Percentiles rank a stretch among this genome's conserved stretches.
Conservation (phyloP, 2,888 invertebrate species). For the Catocala nupta region DNA sequence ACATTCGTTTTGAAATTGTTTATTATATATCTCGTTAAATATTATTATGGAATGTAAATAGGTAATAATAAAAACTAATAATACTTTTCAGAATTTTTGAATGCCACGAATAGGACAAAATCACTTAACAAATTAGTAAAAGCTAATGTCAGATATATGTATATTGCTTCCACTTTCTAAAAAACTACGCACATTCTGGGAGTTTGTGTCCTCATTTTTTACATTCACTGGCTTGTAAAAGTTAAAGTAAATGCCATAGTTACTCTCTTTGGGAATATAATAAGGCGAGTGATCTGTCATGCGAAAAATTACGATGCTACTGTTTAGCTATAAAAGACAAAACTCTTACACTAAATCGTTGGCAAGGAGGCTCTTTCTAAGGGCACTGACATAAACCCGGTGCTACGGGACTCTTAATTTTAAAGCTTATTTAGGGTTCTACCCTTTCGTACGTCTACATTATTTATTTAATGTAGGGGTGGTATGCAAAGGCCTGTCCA, state of each 20-base stretch:
- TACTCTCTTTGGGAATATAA: slow-evolving; percentile 29
- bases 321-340: slow-evolving; percentile 56
- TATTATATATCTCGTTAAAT: too few relatives aligned
- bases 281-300: slow-evolving; percentile 53
- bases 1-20: too few relatives aligned
- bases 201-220: slow-evolving; percentile 15
- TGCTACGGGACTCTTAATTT: slow-evolving; percentile 43
- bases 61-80: too few relatives aligned
- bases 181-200: too few relatives aligned
- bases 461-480: slow-evolving; percentile 51
- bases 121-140: too few relatives aligned
- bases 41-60: too few relatives aligned
- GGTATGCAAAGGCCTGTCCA: slow-evolving; percentile 19
- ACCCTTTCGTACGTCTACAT: slow-evolving; percentile 43
- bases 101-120: too few relatives aligned
- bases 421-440: slow-evolving; percentile 52
- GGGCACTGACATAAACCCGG: slow-evolving; percentile 41
- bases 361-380: slow-evolving; percentile 35
- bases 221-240: slow-evolving; percentile 10
- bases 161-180: too few relatives aligned
- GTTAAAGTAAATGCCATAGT: slow-evolving; percentile 25
- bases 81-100: too few relatives aligned
- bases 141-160: too few relatives aligned
- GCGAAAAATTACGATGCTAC: slow-evolving; percentile 58
- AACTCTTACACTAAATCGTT: slow-evolving; percentile 48